These are phyloP conservation scores for Megastigmus dorsalis DNA, from an alignment of 2,888 invertebrate genomes.

Conservation along the genomic window DNA sequence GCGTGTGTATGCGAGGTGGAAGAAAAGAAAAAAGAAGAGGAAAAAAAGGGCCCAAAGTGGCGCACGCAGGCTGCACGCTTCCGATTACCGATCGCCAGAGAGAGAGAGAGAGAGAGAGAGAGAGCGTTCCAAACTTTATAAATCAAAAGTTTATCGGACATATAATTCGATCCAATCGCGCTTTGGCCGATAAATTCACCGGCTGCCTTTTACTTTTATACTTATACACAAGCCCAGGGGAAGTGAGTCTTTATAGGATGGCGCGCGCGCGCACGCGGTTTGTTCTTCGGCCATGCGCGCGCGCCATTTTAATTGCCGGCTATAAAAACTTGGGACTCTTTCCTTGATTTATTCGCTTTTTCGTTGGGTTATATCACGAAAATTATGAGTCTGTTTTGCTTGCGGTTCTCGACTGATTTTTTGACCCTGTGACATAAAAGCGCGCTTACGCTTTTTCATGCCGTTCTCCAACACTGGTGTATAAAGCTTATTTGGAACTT, in stretches of 20 bases:
- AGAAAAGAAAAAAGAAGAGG: too few relatives aligned
- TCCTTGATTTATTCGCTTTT: conserved; percentile 24
- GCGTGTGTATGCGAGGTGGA: too few relatives aligned
- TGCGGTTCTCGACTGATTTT: background rate
- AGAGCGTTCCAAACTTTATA: conserved; percentile 33
- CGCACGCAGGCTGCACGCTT: background rate
- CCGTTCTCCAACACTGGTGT: too few relatives aligned
- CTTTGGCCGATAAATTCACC: conserved; percentile 37
- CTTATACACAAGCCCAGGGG: background rate
- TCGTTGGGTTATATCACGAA: background rate
- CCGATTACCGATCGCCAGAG: conserved; percentile 25
- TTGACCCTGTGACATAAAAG: too few relatives aligned
- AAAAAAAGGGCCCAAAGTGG: background rate
- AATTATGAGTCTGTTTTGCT: background rate
- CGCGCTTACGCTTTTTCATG: too few relatives aligned
- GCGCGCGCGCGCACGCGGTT: conserved; percentile 3
- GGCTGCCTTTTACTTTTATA: conserved; percentile 17
- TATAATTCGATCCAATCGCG: conserved; percentile 30
- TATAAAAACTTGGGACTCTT: conserved; percentile 28
- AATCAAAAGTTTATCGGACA: conserved; percentile 31
- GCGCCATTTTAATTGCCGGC: conserved; percentile 35
- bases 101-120: too few relatives aligned
- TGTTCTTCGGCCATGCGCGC: background rate
- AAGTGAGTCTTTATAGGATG: conserved; percentile 4
- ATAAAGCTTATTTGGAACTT: too few relatives aligned